Percentiles rank a stretch among this genome's conserved stretches.
Evolutionary conservation across 2,888 invertebrate genomes (phyloP).

Genomic region (Stenodera caucasica): DNA sequence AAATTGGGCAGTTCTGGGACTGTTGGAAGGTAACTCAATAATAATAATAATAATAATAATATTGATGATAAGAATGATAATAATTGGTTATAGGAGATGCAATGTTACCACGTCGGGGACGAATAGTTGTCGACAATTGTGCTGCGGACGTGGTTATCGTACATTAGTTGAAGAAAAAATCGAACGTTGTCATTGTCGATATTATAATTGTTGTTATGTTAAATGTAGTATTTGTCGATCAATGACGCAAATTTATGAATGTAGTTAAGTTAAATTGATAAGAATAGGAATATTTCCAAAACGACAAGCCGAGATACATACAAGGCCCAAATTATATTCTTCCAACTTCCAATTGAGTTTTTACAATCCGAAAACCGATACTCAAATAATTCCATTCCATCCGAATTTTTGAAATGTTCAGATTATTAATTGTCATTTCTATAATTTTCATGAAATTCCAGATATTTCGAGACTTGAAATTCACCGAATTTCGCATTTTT

Average conservation of each 20-base stretch:
- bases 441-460: no score
- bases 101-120: conserved; percentile 68
- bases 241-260: conserved; percentile 71
- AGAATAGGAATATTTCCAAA: no score
- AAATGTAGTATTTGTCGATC: conserved; percentile 81
- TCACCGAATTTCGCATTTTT: no score
- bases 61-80: background rate
- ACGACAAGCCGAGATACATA: no score
- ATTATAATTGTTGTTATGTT: conserved; percentile 86
- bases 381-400: no score
- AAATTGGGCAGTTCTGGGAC: conserved; percentile 77
- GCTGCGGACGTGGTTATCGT: conserved; percentile 80
- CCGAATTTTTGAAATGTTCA: no score
- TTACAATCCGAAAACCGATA: no score
- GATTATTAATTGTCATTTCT: no score
- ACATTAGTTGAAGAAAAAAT: conserved; percentile 68
- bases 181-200: conserved; percentile 81
- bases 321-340: no score
- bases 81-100: conserved; percentile 63
- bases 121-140: conserved; percentile 77
- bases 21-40: conserved; percentile 65
- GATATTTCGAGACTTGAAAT: no score
- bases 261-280: conserved; percentile 66
- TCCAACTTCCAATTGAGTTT: no score
- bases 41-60: no score